Percentiles rank a stretch among this genome's conserved stretches.
Evolutionary conservation across 2,888 invertebrate genomes (phyloP).

Genomic region (Drosophila emarginata): DNA sequence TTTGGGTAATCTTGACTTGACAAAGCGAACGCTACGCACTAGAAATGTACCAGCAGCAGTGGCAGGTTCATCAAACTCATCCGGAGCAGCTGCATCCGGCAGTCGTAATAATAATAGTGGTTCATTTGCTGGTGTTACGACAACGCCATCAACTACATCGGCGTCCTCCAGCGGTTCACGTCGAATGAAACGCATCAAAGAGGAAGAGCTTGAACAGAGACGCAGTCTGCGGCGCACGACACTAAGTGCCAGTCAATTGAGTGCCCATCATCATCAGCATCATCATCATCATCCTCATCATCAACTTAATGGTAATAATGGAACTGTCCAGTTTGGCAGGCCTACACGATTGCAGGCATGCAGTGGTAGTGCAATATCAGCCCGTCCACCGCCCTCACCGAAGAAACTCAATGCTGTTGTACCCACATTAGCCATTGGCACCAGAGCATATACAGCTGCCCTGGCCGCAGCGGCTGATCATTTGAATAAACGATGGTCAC

Average conservation of each 20-base stretch:
- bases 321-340: conserved; percentile 57
- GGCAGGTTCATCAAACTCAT: conserved; percentile 5
- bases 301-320: conserved; percentile 15
- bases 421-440: conserved; percentile 71
- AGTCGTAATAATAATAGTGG: background rate
- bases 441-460: conserved; percentile 63
- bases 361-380: conserved; percentile 56
- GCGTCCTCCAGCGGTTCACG: conserved; percentile 23
- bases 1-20: conserved; percentile 63
- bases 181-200: conserved; percentile 52
- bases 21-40: conserved; percentile 79
- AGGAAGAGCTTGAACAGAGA: conserved; percentile 58
- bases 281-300: background rate
- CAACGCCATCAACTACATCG: background rate
- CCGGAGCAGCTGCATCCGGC: conserved; percentile 57
- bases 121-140: background rate
- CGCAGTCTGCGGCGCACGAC: conserved; percentile 48
- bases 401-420: conserved; percentile 68
- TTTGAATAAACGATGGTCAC: conserved; percentile 63
- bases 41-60: conserved; percentile 60
- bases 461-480: conserved; percentile 57
- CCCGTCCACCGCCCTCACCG: conserved; percentile 75
- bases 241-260: conserved; percentile 30
- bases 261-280: conserved; percentile 4
- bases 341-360: conserved; percentile 68